Evolutionary conservation across 2,888 invertebrate species (phyloP), one percentile per base, ranked within the genome.

Genomic region (Teleiodes luculella): DNA sequence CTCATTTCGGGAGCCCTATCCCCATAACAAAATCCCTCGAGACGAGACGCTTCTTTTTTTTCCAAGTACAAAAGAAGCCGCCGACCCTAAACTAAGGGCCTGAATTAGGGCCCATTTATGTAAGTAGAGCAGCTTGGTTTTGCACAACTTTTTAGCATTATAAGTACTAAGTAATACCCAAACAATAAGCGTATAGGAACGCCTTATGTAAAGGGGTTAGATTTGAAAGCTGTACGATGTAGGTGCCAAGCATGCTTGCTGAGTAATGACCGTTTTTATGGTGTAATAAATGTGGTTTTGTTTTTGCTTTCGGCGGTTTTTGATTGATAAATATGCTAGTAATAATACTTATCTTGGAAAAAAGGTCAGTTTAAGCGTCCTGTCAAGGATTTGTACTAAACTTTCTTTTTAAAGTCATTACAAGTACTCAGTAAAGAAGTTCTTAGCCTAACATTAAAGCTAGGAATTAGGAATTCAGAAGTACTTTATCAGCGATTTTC

Each of bases 61-160:
- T 6, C 31, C 61, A 66, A 61, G 61, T 65, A 70, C 56, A 59
- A 61, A 41, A 61, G 60, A 52, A 37, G 46, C 58, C 61, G 61
- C 62, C 55, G 13, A 20, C 24, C 47, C 33, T 18, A 49, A 36
- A 48, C 46, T 41, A 37, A 51, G 49, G 47, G 35, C 47, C 43
- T 43, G 62, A 61, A 72, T 74, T 76, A 69, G 52, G 55, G 53
- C 50, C 55, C 70, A 61, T 70, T 70, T 59, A 61, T 61, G 66
- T 65, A 76, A 72, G 76, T 67, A 73, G 74, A 71, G 64, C 73
- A 65, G 33, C 43, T 20, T 33, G 5, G 28, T 43, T 43, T 43
- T 43, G 20, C 20, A 43, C 43, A 43, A 43, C 43, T 43, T 43
- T 43, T 43, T 43, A 43, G 28, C 43, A 3, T 18, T 41, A 41